Conservation (phyloP, 2,797 vertebrate species). For the Melanotaenia pygmaea region DNA sequence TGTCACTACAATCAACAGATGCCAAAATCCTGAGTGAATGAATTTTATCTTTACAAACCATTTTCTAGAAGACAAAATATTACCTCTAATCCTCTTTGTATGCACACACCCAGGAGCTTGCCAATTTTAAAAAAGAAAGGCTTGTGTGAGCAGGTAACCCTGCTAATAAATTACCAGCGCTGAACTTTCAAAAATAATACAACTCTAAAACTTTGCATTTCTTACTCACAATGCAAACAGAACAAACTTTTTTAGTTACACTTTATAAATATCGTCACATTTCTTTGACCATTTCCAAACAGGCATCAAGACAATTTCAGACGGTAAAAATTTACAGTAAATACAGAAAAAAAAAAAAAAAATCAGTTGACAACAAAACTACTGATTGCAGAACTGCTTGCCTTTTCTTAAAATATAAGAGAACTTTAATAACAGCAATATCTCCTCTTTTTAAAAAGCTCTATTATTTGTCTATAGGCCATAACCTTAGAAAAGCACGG, state of each 20-base stretch:
- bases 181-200: slow-evolving; percentile 70
- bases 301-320: slow-evolving; percentile 62
- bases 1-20: slow-evolving; percentile 63
- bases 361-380: slow-evolving; percentile 40
- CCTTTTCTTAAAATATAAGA: slow-evolving; percentile 38
- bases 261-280: slow-evolving; percentile 68
- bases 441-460: slow-evolving; percentile 45
- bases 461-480: slow-evolving; percentile 56
- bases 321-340: slow-evolving; percentile 64
- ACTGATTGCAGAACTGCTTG: slow-evolving; percentile 43
- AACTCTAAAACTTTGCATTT: slow-evolving; percentile 72
- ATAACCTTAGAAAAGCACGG: slow-evolving; percentile 75
- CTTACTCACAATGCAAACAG: slow-evolving; percentile 56
- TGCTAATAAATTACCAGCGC: slow-evolving; percentile 79
- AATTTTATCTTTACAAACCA: slow-evolving; percentile 40
- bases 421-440: slow-evolving; percentile 43
- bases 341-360: slow-evolving; percentile 61
- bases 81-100: slow-evolving; percentile 34
- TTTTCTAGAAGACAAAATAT: slow-evolving; percentile 59
- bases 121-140: slow-evolving; percentile 39
- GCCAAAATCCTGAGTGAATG: slow-evolving; percentile 66
- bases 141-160: slow-evolving; percentile 46
- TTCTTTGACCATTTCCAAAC: slow-evolving; percentile 55
- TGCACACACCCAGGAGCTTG: slow-evolving; percentile 54
- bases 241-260: slow-evolving; percentile 52